Conservation (phyloP, 2,113 vertebrate genomes). For the Rhabdornis inornatus region DNA sequence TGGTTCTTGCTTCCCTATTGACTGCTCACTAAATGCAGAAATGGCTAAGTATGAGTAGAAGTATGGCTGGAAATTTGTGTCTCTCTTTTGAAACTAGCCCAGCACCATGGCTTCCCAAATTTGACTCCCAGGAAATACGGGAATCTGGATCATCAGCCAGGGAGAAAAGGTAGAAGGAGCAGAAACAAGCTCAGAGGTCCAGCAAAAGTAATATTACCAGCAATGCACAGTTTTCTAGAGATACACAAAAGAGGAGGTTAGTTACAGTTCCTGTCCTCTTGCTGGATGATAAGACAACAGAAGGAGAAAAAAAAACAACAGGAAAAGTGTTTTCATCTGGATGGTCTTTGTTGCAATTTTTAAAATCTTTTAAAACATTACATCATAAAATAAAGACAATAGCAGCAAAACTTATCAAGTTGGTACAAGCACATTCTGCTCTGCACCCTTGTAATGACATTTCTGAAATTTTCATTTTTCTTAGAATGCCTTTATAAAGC, state of each 20-base stretch:
- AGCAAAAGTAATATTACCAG: not conserved
- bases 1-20: not conserved
- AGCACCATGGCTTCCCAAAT: not conserved
- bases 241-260: not conserved
- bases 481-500: slow-evolving; percentile 69
- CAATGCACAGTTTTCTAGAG: not conserved
- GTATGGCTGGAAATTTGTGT: not conserved
- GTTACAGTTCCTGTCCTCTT: not conserved
- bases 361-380: slow-evolving; percentile 68
- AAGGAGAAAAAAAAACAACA: not conserved
- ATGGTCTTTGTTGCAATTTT: slow-evolving; percentile 72
- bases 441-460: slow-evolving; percentile 58
- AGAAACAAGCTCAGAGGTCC: not conserved
- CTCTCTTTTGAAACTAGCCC: not conserved
- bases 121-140: not conserved
- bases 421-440: slow-evolving; percentile 66
- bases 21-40: not conserved
- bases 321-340: slow-evolving; percentile 38
- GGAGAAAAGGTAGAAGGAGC: not conserved
- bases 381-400: slow-evolving; percentile 69
- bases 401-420: slow-evolving; percentile 74
- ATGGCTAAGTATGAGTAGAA: not conserved
- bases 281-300: not conserved
- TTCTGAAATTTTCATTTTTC: slow-evolving; percentile 54
- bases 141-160: not conserved